These are phyloP conservation scores for Lasaia peninsularis DNA, from an alignment of 1,140 invertebrate species.

Conservation along the genomic window DNA sequence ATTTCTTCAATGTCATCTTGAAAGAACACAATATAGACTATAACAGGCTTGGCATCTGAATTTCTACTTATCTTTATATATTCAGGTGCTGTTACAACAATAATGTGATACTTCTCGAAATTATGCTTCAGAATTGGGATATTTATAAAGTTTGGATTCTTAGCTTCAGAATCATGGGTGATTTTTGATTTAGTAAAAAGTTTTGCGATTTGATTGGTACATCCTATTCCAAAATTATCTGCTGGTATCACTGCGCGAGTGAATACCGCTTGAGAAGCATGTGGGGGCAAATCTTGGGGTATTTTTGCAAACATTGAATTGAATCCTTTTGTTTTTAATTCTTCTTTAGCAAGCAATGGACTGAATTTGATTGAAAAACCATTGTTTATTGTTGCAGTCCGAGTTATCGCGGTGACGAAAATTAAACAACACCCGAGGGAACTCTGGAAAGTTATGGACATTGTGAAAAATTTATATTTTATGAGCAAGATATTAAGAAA, in stretches of 20 bases:
- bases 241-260: slow-evolving; percentile 28
- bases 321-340: slow-evolving; percentile 33
- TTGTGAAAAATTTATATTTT: background rate
- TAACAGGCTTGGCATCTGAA: slow-evolving; percentile 30
- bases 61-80: slow-evolving; percentile 37
- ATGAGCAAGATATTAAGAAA: background rate
- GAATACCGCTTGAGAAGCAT: slow-evolving; percentile 20
- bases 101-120: slow-evolving; percentile 44
- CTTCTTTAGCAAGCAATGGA: slow-evolving; percentile 37
- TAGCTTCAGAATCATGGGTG: slow-evolving; percentile 15
- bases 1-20: slow-evolving; percentile 28
- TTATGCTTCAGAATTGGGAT: slow-evolving; percentile 44
- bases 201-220: slow-evolving; percentile 46
- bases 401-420: background rate
- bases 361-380: slow-evolving; percentile 48
- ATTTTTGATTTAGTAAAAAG: slow-evolving; percentile 24
- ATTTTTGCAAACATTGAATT: slow-evolving; percentile 45
- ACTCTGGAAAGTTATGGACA: background rate
- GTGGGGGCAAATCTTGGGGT: slow-evolving; percentile 33
- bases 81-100: slow-evolving; percentile 49
- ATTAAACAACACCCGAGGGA: background rate
- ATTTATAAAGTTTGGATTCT: slow-evolving; percentile 34
- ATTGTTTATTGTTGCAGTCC: slow-evolving; percentile 35
- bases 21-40: slow-evolving; percentile 54
- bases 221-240: slow-evolving; percentile 29